Base-by-base conservation (phyloP, 2,113 vertebrate species). In the Heterochromis multidens region DNA sequence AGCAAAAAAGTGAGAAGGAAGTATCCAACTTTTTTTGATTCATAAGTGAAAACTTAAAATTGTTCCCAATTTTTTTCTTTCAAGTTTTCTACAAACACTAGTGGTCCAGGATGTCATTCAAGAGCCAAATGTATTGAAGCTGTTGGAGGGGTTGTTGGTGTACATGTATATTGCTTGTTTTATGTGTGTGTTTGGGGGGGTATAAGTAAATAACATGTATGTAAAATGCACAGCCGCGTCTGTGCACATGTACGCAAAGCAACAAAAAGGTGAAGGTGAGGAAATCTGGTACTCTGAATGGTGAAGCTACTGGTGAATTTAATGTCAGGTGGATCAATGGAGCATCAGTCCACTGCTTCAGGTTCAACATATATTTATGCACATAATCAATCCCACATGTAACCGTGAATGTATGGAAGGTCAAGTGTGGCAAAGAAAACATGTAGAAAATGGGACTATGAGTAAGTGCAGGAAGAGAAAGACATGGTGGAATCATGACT, bases 341-440 rank as follows among this genome's bases (percentile, higher is more conserved):
- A 57, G 84, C 80, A 31, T 33, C 37, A 43, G 27, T 72, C 63
- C 70, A 19, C 37, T 3, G 29, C 77, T 13, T 23, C 49, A 70
- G 97, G 97, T 97, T 97, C 97, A 97, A 97, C 97, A 96, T 97
- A 96, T 97, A 97, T 96, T 96, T 96, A 96, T 96, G 94, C 97
- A 96, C 96, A 97, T 96, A 96, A 65, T 14, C 92, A 95, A 17
- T 33, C 1, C 25, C 65, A 74, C 52, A 16, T 40, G 16, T 46
- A 58, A 21, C 25, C 8, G 8, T 12, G 9, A 78, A 58, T 0
- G 2, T 46, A 46, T 43, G 23, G 61, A 81, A 74, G 85, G 78
- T 29, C 2, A 78, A 79, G 67, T 4, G 54, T 19, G 76, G 77
- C 10, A 25, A 43, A 83, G 8, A 19, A 56, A 78, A 59, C 2